These are phyloP conservation scores for Pseudorasbora parva DNA, from an alignment of 2,113 vertebrate genomes.

Conservation along the genomic window DNA sequence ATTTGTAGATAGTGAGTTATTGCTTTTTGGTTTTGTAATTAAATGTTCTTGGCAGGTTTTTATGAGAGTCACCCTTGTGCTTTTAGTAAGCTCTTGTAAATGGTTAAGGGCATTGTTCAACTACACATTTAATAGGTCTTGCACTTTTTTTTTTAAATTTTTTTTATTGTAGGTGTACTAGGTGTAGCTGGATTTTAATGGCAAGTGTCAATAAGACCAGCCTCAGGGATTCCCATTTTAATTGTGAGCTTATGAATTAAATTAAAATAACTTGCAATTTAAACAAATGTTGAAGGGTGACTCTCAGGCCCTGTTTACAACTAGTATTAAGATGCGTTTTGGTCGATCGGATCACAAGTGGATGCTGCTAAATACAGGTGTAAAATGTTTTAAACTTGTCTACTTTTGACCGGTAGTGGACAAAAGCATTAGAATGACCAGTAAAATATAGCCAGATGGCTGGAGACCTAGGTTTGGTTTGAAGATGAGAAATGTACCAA, in stretches of 20 bases:
- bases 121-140: neutral
- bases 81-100: neutral
- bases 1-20: too few relatives aligned
- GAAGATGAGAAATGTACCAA: too few relatives aligned
- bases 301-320: too few relatives aligned
- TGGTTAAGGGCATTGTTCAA: neutral
- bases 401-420: too few relatives aligned
- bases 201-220: neutral
- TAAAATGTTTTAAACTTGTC: too few relatives aligned
- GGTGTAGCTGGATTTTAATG: neutral
- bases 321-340: too few relatives aligned
- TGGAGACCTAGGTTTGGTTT: too few relatives aligned
- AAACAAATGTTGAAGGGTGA: neutral
- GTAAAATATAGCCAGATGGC: too few relatives aligned
- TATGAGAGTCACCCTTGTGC: neutral
- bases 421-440: too few relatives aligned
- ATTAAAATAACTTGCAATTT: neutral
- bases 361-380: too few relatives aligned
- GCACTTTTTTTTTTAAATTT: too few relatives aligned
- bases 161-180: neutral
- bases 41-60: neutral
- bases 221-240: neutral
- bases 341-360: too few relatives aligned
- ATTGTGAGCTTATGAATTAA: neutral
- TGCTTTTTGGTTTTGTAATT: neutral